Base-by-base conservation (phyloP, 2,113 vertebrate species). In the Cyprinodon variegatus region DNA sequence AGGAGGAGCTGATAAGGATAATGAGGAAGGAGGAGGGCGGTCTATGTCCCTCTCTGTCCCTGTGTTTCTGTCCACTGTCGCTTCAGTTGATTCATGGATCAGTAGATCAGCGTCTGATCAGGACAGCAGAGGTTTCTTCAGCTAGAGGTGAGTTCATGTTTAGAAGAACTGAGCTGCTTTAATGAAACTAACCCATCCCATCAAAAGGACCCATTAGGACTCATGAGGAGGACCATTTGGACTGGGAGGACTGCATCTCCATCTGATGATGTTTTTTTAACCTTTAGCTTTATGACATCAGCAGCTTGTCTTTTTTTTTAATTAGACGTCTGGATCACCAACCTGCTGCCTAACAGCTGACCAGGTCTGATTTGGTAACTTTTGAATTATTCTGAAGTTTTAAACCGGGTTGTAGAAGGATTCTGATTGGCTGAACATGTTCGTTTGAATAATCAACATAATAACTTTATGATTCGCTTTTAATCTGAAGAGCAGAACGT, bases 91-190 rank as follows among this genome's bases (percentile, higher is more conserved):
- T 22, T 61, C 5, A 3, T 60, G 38, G 2, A 22, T 64, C 48
- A 6, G 22, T 69, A 29, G 2, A 15, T 14, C 15, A 13, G 4
- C 65, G 29, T n/a, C 3, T 36, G 11, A n/a, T 39, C 41, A 48
- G 20, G 20, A 40, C 48, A n/a, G 15, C 7, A 9, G 36, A 41
- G 62, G 17, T 39, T 6, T 61, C 50, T 37, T 65, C n/a, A 70
- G 22, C 53, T 39, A 20, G 14, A 73, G 64, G 78, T 80, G 22
- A 81, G 83, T 67, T 9, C 6, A 4, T 37, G 61, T 5, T 62
- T 38, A 12, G 11, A 3, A 13, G 10, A 38, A 29, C 29, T 13
- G 29, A 63, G 41, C 62, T 20, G 38, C 37, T 38, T 15, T 3
- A 36, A 13, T 37, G 61, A 4, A 39, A 15, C 8, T 29, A 29